Evolutionary conservation across 1,140 invertebrate species (phyloP), one percentile per base, ranked within the genome.

Genomic region (Thalassaphorura encarpata): DNA sequence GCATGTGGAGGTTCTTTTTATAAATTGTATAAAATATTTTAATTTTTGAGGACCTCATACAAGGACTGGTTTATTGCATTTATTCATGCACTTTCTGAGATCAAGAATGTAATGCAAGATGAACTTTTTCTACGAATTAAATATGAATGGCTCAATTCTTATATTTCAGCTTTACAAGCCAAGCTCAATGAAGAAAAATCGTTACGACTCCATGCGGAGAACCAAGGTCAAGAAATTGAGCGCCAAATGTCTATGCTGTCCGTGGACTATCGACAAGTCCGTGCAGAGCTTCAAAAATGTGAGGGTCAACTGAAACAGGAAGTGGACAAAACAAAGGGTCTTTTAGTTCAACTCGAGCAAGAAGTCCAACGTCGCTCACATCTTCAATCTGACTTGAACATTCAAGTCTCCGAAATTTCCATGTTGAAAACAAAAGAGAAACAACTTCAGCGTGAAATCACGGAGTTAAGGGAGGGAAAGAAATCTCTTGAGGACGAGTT

Each of bases 241-340:
- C 77, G 93, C 8, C 88, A 94, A 70, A 86, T 93, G 67, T 94
- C 87, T 5, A 94, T 95, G 84, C 72, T 97, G 1, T 86, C 84
- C 18, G 88, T 97, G 3, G 93, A 97, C 71, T 89, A 93, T 68
- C 76, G 87, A 8, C 91, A 95, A 72, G 85, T 94, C 60, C 86
- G 92, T 67, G 84, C 93, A 66, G 79, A 88, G 51, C 70, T 95
- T 19, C 85, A 92, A 69, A 93, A 93, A 69, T 71, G 91, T 1
- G 89, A 94, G 70, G 87, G 85, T 16, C 89, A 94, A 73, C 81
- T 88, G 67, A 76, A 87, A 18, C 85, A 90, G 69, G 89, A 93
- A 71, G 76, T 83, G 16, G 89, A 93, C 69, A 93, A 92, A 77
- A 79, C 78, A 26, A 83, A 85, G 67, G 83, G 82, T 1, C 69